Percentiles rank a stretch among this genome's conserved stretches.
phyloP scores from a whole-genome alignment of 2,888 invertebrate species.

The Noctua fimbriata region DNA sequence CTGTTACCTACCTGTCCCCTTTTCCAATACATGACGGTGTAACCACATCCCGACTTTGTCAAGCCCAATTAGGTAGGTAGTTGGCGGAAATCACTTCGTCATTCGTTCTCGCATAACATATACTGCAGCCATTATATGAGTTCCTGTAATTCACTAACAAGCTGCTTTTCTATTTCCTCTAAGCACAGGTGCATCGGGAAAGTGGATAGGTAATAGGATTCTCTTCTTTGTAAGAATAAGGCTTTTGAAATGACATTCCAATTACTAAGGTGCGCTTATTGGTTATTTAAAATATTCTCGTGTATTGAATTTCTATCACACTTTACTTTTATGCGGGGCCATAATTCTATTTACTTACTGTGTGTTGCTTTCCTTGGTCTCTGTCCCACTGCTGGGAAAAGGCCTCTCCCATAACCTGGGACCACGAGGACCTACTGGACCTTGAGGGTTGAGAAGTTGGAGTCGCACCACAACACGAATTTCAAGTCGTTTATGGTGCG shows the following conservation, averaged over 20 bases:
- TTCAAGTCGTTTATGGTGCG: too few species aligned
- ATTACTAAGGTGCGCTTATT: not conserved
- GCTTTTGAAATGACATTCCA: not conserved
- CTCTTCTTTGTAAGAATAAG: not conserved
- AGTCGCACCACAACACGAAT: too few species aligned
- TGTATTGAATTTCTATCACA: not conserved
- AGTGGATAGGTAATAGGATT: conserved; percentile 5
- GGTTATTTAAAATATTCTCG: not conserved
- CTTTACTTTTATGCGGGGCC: not conserved
- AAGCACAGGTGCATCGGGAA: conserved; percentile 42
- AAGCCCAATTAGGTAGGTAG: conserved; percentile 73
- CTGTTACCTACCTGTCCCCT: not conserved
- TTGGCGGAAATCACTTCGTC: conserved; percentile 74
- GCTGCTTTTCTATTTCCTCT: conserved; percentile 32
- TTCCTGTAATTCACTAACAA: conserved; percentile 71
- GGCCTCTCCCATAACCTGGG: too few species aligned
- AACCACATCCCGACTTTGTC: conserved; percentile 49
- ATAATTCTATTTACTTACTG: not conserved
- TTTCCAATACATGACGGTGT: conserved; percentile 65
- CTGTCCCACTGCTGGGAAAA: too few species aligned
- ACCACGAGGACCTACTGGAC: too few species aligned
- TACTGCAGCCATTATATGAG: conserved; percentile 57
- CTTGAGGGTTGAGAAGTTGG: too few species aligned
- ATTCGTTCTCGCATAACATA: conserved; percentile 66
- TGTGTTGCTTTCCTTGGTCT: not conserved